Percentiles rank a stretch among this genome's conserved stretches.
Conservation (phyloP, 1,140 invertebrate genomes). For the Drosophila persimilis region DNA sequence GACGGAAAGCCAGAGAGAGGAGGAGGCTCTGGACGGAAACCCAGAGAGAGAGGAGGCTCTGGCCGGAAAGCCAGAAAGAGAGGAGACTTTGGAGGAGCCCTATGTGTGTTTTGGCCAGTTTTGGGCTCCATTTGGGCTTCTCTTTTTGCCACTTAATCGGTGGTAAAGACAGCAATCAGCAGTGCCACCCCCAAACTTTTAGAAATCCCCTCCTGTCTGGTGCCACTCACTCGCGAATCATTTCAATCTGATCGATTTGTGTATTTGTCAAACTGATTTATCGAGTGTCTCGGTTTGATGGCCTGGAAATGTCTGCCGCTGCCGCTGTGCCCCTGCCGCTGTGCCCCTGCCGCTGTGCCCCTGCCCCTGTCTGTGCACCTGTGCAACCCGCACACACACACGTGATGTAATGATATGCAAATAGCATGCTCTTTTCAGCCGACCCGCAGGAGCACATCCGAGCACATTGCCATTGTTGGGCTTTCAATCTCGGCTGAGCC, state of each 20-base stretch:
- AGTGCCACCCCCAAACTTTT: too few relatives aligned
- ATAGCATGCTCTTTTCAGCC: conserved; percentile 71
- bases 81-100: too few relatives aligned
- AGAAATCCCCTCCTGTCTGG: neutral
- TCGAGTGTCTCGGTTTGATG: conserved; percentile 72
- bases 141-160: conserved; percentile 20
- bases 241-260: conserved; percentile 70
- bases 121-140: neutral
- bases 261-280: conserved; percentile 78
- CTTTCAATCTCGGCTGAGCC: conserved; percentile 75
- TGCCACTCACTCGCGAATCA: conserved; percentile 32
- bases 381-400: conserved; percentile 15
- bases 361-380: conserved; percentile 18
- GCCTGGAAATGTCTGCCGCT: conserved; percentile 58
- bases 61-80: too few relatives aligned
- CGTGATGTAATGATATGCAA: conserved; percentile 71
- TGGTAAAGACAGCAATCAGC: conserved; percentile 1
- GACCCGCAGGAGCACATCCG: conserved; percentile 16
- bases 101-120: too few relatives aligned
- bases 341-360: conserved; percentile 6
- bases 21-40: too few relatives aligned
- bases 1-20: too few relatives aligned
- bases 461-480: neutral
- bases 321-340: conserved; percentile 4
- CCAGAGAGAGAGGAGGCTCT: too few relatives aligned